A percentile compares a stretch with the other conserved stretches of the same genome.
Evolutionary conservation across 2,113 vertebrate genomes (phyloP).

Genomic region (Tupaia tana): DNA sequence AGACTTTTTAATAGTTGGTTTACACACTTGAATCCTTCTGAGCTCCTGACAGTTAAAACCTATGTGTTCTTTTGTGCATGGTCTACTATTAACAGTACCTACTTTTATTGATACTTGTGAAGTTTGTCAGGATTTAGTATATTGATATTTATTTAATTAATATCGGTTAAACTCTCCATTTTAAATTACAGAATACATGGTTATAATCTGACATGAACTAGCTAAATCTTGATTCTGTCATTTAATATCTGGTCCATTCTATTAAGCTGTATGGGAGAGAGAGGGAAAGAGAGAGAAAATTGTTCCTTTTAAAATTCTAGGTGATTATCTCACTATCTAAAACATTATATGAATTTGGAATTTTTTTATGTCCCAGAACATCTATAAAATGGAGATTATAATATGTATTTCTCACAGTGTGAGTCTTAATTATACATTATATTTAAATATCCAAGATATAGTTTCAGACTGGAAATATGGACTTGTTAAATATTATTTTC

Average conservation of each 20-base stretch:
- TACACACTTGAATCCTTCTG: neutral
- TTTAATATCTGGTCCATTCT: neutral
- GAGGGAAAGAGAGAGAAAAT: neutral
- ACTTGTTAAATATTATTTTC: neutral
- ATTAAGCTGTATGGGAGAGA: neutral
- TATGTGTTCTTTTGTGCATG: neutral
- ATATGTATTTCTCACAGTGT: neutral
- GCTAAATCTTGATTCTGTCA: neutral
- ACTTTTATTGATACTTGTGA: neutral
- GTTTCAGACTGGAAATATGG: neutral
- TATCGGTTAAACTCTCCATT: neutral
- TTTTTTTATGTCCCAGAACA: neutral
- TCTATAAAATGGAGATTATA: neutral
- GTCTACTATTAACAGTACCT: neutral
- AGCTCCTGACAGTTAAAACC: neutral
- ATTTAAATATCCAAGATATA: neutral
- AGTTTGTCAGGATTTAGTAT: neutral
- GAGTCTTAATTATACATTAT: neutral
- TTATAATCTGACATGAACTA: neutral
- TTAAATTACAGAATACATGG: neutral
- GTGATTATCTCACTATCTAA: neutral
- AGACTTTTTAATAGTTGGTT: neutral
- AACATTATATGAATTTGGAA: neutral
- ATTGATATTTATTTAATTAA: neutral
- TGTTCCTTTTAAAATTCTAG: neutral